A percentile compares a stretch with the other conserved stretches of the same genome.
These are phyloP conservation scores for Lasioglossum marginatum DNA, from an alignment of 2,888 invertebrate species.

Conservation along the genomic window DNA sequence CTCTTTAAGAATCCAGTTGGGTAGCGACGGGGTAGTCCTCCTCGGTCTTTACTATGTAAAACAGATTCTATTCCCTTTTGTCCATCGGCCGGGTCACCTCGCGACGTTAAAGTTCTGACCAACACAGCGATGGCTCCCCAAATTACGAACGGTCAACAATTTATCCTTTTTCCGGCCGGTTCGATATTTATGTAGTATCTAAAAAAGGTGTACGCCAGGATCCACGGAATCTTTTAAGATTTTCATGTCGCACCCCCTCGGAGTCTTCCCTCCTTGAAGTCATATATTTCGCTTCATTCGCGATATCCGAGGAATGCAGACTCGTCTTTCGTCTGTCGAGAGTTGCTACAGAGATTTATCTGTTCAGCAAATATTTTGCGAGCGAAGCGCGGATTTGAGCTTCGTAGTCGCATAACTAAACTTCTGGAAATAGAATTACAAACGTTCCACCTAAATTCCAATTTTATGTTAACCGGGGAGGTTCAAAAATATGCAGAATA, in stretches of 20 bases:
- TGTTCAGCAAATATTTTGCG: not conserved
- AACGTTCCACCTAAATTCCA: not conserved
- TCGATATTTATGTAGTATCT: conserved; percentile 75
- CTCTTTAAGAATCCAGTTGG: conserved; percentile 65
- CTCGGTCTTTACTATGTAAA: conserved; percentile 77
- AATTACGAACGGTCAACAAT: conserved; percentile 58
- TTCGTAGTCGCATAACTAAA: not conserved
- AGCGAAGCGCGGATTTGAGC: not conserved
- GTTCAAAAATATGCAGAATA: not conserved
- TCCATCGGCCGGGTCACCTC: conserved; percentile 62
- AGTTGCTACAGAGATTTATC: not conserved
- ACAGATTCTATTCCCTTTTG: conserved; percentile 73
- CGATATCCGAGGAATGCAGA: not conserved
- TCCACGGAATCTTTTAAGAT: conserved; percentile 62
- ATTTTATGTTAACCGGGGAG: not conserved
- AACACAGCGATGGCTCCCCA: conserved; percentile 18
- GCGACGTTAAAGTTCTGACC: conserved; percentile 71
- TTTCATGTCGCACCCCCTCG: conserved; percentile 31
- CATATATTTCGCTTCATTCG: not conserved
- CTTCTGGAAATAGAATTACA: not conserved
- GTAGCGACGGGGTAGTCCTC: conserved; percentile 40
- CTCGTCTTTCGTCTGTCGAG: not conserved
- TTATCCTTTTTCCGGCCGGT: conserved; percentile 54
- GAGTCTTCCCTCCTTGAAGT: conserved; percentile 12
- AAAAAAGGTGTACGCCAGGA: conserved; percentile 50